Evolutionary conservation across 2,797 vertebrate genomes (phyloP), one percentile per base, ranked within the genome.

Genomic region (Clarias laeviceps): DNA sequence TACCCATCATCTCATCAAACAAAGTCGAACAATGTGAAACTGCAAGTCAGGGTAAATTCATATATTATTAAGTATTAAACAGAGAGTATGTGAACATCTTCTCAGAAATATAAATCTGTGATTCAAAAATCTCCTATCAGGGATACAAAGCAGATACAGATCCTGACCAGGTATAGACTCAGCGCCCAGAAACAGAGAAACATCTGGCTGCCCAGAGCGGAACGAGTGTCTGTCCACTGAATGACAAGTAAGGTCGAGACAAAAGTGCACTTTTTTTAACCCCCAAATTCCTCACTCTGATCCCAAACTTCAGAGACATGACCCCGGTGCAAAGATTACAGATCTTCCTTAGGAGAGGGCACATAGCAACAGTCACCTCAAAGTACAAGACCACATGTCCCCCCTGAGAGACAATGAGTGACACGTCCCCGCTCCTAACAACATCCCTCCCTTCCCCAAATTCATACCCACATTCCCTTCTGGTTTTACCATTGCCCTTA

Each of bases 201-300:
- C 74, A 61, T 80, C 59, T 80, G 37, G 34, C 37, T n/a, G 24
- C n/a, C 24, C 61, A 45, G n/a, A 80, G 6, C n/a, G 77, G 24
- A 80, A 4, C 24, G 1, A 40, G 29, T 62, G 22, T 65, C 34
- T 65, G 32, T 17, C 27, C 37, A 65, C 62, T 11, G 62, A 62
- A 66, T 50, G 40, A 80, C 61, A 45, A 64, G 32, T n/a, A 78
- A 54, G 78, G 17, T 66, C 40, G 40, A 50, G 78, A 29, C 24
- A 80, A n/a, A 66, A 9, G 62, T 66, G 37, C 40, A 80, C 79
- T 22, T 66, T 4, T 50, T 66, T 80, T 68, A 87, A 84, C 72
- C 73, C 65, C 59, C 68, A 85, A 77, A 86, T 83, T 83, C 69
- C 86, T 61, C 70, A 74, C 69, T 82, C 73, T 64, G 65, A 62